phyloP scores from a whole-genome alignment of 2,797 vertebrate species.

The Hippocampus kuda region DNA sequence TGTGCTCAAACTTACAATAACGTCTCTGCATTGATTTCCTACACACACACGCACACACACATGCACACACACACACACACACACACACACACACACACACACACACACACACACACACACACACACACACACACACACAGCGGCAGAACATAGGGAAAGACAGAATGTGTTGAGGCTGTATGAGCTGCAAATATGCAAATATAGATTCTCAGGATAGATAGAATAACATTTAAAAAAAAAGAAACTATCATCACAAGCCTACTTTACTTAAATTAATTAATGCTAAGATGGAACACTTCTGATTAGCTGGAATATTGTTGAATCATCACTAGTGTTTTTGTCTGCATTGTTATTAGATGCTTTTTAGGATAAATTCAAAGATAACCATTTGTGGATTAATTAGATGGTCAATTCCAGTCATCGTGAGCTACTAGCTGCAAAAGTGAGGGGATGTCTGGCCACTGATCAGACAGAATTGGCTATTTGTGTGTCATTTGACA shows the following conservation, averaged over 20 bases:
- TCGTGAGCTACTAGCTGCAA: background rate
- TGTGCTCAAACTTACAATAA: conserved; percentile 41
- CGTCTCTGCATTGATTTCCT: conserved; percentile 37
- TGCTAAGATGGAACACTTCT: background rate
- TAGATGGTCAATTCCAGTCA: background rate
- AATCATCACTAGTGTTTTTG: background rate
- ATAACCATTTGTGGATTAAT: background rate
- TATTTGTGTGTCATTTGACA: background rate
- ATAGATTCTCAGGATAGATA: conserved; percentile 50
- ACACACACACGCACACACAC: background rate
- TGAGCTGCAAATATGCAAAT: conserved; percentile 63
- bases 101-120: conserved; percentile 10
- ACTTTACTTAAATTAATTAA: background rate
- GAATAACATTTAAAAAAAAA: conserved; percentile 49
- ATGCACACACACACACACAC: background rate
- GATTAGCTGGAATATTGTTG: background rate
- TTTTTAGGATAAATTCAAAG: background rate
- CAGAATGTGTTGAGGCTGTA: conserved; percentile 38
- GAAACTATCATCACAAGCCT: conserved; percentile 24
- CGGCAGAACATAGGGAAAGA: conserved; percentile 37
- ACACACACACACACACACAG: conserved; percentile 20
- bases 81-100: background rate
- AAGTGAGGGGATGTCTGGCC: background rate
- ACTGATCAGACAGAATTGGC: conserved; percentile 13
- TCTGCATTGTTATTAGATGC: background rate